Evolutionary conservation across 2,113 vertebrate species (phyloP), one percentile per base, ranked within the genome.

Genomic region (Oncorhynchus kisutch): DNA sequence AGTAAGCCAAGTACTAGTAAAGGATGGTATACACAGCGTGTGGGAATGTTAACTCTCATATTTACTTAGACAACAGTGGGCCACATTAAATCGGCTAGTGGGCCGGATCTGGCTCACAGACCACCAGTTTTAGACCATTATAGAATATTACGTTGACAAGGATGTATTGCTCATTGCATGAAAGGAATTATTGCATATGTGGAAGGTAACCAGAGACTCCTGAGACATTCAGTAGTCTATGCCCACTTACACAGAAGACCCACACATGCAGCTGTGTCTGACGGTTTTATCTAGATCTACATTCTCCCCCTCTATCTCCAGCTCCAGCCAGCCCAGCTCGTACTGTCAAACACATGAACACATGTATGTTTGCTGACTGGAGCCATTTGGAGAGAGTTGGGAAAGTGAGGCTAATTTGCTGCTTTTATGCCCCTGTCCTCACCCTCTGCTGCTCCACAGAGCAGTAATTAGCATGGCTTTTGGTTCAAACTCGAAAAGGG

Each of bases 401-500:
- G 72, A 66, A 64, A 70, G 68, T 49, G 67, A 74, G 76, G 78
- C 81, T 85, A 72, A 89, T 85, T 72, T 73, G 71, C 77, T 72
- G 65, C 71, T 66, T 82, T 80, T 87, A 62, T 81, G 39, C 71
- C 62, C 13, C 66, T 65, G 70, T 77, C 75, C 65, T 69, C 45
- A 39, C 39, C 74, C 29, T 27, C 20, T 45, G 24, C 78, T 71
- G 68, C 71, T 82, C 70, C 73, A 77, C 76, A 51, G 57, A 72
- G 72, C 69, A 73, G 76, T 84, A 88, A 88, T 87, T 88, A 89
- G 84, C 72, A 13, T 67, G 65, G 34, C 72, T 85, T 85, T 77
- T 83, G 77, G 73, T 71, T 77, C 74, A 62, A 74, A 79, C 81
- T 80, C 72, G 75, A 82, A 82, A 83, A 57, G 18, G 76, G 82